Evolutionary conservation across 2,797 vertebrate species (phyloP).

Genomic region (Steatocranus sp.): DNA sequence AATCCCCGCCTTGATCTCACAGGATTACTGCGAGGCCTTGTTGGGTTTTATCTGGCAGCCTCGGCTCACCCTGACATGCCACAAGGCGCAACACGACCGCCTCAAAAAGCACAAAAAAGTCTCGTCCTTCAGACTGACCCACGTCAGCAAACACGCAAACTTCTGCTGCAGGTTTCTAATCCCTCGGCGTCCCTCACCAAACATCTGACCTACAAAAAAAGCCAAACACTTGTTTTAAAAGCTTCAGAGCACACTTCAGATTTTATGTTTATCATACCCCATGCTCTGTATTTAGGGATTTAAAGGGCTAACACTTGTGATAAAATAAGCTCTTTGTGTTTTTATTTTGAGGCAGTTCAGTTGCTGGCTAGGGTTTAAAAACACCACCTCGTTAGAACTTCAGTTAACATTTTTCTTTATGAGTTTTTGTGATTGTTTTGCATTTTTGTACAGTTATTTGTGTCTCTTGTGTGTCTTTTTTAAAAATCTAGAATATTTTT

Average conservation of each 20-base stretch:
- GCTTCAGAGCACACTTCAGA: not conserved
- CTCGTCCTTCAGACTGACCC: not conserved
- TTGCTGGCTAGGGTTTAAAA: not conserved
- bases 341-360: not conserved
- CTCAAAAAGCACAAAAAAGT: not conserved
- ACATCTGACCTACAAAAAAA: not conserved
- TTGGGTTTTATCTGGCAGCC: not conserved
- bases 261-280: not conserved
- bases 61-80: not conserved
- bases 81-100: not conserved
- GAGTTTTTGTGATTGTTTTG: not conserved
- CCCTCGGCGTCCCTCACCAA: not conserved
- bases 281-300: not conserved
- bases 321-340: not conserved
- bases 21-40: conserved; percentile 3
- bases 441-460: not conserved
- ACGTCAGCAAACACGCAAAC: not conserved
- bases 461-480: not conserved
- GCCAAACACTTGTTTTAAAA: not conserved
- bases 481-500: not conserved
- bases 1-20: conserved; percentile 26
- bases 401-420: not conserved
- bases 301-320: not conserved
- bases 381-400: not conserved
- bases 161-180: not conserved